Conservation (phyloP, 2,888 invertebrate species). For the Eucera pruinosa region DNA sequence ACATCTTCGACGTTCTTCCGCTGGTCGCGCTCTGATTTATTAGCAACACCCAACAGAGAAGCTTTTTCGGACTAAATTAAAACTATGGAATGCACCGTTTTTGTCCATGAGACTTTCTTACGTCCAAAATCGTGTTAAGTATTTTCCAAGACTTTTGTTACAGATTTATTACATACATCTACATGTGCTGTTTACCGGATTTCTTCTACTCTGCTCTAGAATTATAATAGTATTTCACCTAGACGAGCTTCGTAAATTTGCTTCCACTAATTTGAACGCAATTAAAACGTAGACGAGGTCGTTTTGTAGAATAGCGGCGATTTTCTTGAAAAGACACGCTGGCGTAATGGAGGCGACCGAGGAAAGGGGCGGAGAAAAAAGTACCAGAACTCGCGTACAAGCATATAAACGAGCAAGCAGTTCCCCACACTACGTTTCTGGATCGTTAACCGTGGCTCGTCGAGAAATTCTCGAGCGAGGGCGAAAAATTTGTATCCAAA, state of each 20-base stretch:
- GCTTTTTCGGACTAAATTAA: constrained; percentile 6
- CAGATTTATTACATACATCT: neutral
- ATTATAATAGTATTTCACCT: neutral
- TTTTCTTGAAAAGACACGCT: constrained; percentile 50
- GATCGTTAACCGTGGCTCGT: constrained; percentile 67
- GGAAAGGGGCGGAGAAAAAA: constrained; percentile 16
- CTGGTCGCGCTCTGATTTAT: constrained; percentile 14
- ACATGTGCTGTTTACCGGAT: too few species aligned
- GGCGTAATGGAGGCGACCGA: constrained; percentile 46
- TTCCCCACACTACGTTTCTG: constrained; percentile 54
- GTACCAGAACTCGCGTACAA: constrained; percentile 51
- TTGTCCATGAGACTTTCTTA: too few species aligned
- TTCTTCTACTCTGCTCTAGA: too few species aligned
- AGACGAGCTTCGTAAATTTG: neutral
- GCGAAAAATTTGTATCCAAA: constrained; percentile 67
- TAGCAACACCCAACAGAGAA: neutral
- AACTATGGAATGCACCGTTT: neutral
- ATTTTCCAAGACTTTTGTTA: neutral
- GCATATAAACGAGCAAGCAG: constrained; percentile 58
- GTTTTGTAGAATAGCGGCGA: constrained; percentile 35
- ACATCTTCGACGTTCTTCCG: constrained; percentile 30
- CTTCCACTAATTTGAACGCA: constrained; percentile 30
- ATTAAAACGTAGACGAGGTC: constrained; percentile 40
- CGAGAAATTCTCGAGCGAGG: constrained; percentile 60
- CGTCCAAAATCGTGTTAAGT: too few species aligned